Evolutionary conservation across 2,888 invertebrate genomes (phyloP).

Genomic region (Drosophila barbarae): DNA sequence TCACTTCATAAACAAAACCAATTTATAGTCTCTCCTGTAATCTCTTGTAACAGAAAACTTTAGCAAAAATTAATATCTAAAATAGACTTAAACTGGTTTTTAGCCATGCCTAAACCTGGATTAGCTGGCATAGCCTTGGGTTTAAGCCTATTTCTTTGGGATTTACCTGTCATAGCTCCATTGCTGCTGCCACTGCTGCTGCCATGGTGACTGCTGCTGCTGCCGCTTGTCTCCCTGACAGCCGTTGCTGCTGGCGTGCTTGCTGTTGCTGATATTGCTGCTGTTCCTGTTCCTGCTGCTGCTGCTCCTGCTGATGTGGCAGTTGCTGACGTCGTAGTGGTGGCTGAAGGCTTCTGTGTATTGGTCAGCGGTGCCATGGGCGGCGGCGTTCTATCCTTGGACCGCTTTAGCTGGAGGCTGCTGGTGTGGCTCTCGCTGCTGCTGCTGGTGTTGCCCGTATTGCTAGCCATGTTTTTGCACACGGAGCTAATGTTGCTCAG

Average conservation of each 20-base stretch:
- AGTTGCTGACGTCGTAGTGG: constrained; percentile 35
- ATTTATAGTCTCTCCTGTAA: not conserved
- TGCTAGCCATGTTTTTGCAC: constrained; percentile 49
- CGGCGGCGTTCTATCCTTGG: constrained; percentile 56
- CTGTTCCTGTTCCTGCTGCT: constrained; percentile 12
- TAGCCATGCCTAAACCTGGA: not conserved
- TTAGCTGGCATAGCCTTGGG: not conserved
- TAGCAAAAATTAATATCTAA: not conserved
- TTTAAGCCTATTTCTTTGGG: not conserved
- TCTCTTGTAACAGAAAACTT: not conserved
- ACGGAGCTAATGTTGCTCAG: constrained; percentile 51
- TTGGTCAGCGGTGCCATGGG: constrained; percentile 46
- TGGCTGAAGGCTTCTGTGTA: constrained; percentile 47
- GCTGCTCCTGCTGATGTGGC: constrained; percentile 14
- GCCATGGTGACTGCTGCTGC: constrained; percentile 27
- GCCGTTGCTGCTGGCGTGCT: constrained; percentile 23
- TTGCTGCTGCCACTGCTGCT: constrained; percentile 48
- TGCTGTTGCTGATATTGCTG: constrained; percentile 33
- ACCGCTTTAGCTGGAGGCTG: constrained; percentile 31
- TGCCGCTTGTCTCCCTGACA: constrained; percentile 7
- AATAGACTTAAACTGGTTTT: not conserved
- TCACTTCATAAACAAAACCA: not conserved
- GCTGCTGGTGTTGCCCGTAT: constrained; percentile 27
- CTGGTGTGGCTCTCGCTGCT: constrained; percentile 17
- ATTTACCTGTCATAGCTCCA: constrained; percentile 77